Base-by-base conservation (phyloP, 1,140 invertebrate genomes). In the Drosophila nasuta region DNA sequence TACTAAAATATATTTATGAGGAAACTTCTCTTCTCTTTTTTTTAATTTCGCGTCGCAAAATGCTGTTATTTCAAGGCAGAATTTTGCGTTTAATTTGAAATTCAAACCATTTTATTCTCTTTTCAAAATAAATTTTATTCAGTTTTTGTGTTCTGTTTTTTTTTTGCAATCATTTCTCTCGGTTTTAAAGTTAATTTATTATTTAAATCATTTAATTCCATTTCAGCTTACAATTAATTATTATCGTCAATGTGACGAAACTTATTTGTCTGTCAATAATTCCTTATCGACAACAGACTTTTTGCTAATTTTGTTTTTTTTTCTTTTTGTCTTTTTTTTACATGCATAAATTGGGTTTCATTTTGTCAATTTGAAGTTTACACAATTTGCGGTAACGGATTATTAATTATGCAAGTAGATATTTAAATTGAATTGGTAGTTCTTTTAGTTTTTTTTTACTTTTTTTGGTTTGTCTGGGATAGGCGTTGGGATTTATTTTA, bases 201-300 rank as follows among this genome's bases (percentile, higher is more conserved):
- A 85, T 88, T 89, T 85, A 91, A 91, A 78, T 91, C 69, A 91
- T 82, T 88, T 91, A 88, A 91, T 91, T 91, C 79, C 75, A 78
- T 91, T 87, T 83, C 68, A 30, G 46, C 83, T 88, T 88, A 88
- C 20, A 83, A 74, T 86, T 91, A 91, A 76, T 91, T 91, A 83
- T 91, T 91, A 91, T 91, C 88, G 88, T 91, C 88, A 91, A 91
- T 91, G 88, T 91, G 88, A 91, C 88, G 88, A 91, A 91, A 79
- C 68, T 89, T 91, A 89, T 86, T 91, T 92, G 91, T 92, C 91
- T 92, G 91, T 75, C 78, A 91, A 81, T 92, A 92, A 91, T 91
- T 73, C 52, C 52, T 73, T 82, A 92, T 92, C 76, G 91, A 91
- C 83, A 92, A 92, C 91, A 92, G 91, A 92, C 91, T 79, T 92